Base-by-base conservation (phyloP, 1,140 invertebrate genomes). In the Dreissena rostriformis region DNA sequence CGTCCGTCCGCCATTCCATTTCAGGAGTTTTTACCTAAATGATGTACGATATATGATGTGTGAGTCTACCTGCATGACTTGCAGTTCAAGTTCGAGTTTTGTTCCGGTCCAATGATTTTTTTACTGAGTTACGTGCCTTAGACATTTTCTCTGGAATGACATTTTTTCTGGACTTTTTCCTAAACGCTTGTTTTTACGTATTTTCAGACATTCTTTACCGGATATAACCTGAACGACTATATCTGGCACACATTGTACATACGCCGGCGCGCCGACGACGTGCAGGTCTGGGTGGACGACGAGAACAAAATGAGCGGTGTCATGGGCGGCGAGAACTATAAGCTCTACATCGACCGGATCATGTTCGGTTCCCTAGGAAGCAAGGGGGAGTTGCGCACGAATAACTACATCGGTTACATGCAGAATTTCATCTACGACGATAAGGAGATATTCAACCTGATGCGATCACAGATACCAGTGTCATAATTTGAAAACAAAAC, bases 241-340 rank as follows among this genome's bases (percentile, higher is more conserved):
- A 55, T 90, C 68, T 93, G 92, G 92, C 92, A 93, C 84, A 93
- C 91, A 0, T 17, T 93, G 26, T 85, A 90, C 74, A 86, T 93
- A n/a, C 86, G 83, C 19, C 86, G 92, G 29, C 87, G 91, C 51
- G 92, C 90, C 12, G 86, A 90, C 67, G 76, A 92, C 28, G 70
- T 93, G 52, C 87, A 91, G 67, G 68, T 90, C 0, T 90, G 89
- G 88, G 90, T 93, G 7, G 92, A 93, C 63, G 86, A 92, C 53
- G 85, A 86, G 22, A 52, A 63, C 8, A 24, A n/a, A 8, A 76
- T 68, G 19, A 71, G 53, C 61, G 77, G 77, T 8, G 17, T 77
- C 1, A 70, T 88, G 1, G 80, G 84, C 0, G 86, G 88, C 15
- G 81, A 85, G 24, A 75, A 82, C 55, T 88, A 82, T 57, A 68